Evolutionary conservation across 2,113 vertebrate genomes (phyloP).

Genomic region (Bombycilla garrulus): DNA sequence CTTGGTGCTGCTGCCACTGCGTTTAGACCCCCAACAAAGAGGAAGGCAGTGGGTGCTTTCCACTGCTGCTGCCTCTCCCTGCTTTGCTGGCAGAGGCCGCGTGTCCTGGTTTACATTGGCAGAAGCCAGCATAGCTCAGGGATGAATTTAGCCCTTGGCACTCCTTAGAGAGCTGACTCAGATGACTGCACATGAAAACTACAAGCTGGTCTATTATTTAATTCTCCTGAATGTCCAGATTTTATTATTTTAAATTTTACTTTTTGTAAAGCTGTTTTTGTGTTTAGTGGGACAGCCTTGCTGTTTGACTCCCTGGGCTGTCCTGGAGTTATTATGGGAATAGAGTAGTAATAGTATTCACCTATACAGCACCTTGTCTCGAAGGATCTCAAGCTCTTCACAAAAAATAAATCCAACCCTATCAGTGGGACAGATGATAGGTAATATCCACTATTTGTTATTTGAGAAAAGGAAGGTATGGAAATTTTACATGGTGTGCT

Average conservation of each 20-base stretch:
- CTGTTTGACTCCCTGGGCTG: not conserved
- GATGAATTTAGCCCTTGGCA: conserved; percentile 65
- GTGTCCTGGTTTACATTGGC: conserved; percentile 63
- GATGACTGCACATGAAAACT: conserved; percentile 61
- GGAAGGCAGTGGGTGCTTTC: conserved; percentile 39
- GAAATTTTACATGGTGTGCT: not conserved
- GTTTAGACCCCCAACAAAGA: conserved; percentile 36
- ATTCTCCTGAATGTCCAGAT: not conserved
- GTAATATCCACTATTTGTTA: not conserved
- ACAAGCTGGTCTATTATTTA: conserved; percentile 40
- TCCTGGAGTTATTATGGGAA: not conserved
- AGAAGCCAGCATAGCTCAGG: conserved; percentile 56
- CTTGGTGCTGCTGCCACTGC: not conserved
- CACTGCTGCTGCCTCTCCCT: conserved; percentile 25
- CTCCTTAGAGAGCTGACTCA: conserved; percentile 61
- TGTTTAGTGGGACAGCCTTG: not conserved
- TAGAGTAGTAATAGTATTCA: not conserved
- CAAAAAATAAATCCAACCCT: not conserved
- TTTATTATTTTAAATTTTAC: not conserved
- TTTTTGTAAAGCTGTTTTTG: not conserved
- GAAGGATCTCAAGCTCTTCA: not conserved
- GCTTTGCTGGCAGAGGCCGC: conserved; percentile 38
- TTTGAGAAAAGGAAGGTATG: not conserved
- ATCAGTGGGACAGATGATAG: not conserved
- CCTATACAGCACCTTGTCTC: not conserved